Conservation (phyloP, 2,113 vertebrate genomes). For the Ceuthmochares aereus region DNA sequence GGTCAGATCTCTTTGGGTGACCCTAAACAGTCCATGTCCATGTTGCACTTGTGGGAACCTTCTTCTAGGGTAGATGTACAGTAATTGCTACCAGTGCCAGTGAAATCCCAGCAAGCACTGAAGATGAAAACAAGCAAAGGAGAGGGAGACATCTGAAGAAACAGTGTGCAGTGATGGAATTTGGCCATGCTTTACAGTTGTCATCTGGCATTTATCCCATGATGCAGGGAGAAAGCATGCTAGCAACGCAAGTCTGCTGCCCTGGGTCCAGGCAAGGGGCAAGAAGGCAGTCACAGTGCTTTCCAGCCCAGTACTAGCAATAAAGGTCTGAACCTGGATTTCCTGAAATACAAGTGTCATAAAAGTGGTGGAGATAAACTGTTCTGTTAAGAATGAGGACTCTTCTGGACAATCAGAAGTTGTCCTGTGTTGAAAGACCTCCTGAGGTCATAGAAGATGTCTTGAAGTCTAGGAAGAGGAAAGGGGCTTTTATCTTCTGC, state of each 20-base stretch:
- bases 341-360: background rate
- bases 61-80: background rate
- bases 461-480: background rate
- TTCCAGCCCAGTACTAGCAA: background rate
- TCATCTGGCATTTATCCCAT: background rate
- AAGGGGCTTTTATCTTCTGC: background rate
- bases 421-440: background rate
- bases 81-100: slow-evolving; percentile 5
- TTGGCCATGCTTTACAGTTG: background rate
- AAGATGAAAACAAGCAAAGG: background rate
- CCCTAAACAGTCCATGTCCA: background rate
- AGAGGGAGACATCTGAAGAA: background rate
- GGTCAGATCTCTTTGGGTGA: background rate
- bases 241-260: background rate
- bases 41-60: background rate
- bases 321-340: background rate
- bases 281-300: background rate
- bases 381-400: background rate
- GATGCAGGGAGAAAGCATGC: background rate
- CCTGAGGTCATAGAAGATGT: background rate
- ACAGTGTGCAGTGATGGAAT: background rate
- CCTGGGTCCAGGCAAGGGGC: background rate
- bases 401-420: background rate
- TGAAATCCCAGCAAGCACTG: background rate
- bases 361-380: background rate